phyloP scores from a whole-genome alignment of 1,140 invertebrate genomes.

The Tetragonula clypearis region DNA sequence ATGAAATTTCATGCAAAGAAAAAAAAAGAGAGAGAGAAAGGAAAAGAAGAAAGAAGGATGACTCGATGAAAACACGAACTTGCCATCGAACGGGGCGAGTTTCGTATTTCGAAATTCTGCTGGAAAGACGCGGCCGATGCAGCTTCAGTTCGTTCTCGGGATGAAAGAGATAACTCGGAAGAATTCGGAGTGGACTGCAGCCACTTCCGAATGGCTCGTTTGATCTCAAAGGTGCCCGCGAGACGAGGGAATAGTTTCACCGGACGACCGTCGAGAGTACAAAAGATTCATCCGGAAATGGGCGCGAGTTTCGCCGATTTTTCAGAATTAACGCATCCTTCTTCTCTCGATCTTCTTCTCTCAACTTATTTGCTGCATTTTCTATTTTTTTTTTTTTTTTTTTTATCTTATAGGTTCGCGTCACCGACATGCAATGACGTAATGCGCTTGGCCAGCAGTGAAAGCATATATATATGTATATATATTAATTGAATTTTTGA shows the following conservation, averaged over 20 bases:
- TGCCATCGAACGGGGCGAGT: background rate
- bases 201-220: background rate
- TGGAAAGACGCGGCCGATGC: background rate
- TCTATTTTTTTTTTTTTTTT: too few species aligned
- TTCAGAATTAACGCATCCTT: background rate
- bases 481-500: too few species aligned
- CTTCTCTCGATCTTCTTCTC: too few species aligned
- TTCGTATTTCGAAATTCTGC: background rate
- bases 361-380: background rate
- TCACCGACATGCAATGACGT: too few species aligned
- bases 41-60: background rate
- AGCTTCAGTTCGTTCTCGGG: background rate
- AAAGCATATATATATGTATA: too few species aligned
- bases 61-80: background rate
- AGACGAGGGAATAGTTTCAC: conserved; percentile 41
- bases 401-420: too few species aligned
- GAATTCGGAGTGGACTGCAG: conserved; percentile 19
- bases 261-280: conserved; percentile 8
- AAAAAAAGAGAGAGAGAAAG: too few species aligned
- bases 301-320: background rate
- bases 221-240: conserved; percentile 30
- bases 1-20: too few species aligned
- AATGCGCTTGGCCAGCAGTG: too few species aligned
- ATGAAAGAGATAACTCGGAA: conserved; percentile 11
- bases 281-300: conserved; percentile 32